A percentile compares a stretch with the other conserved stretches of the same genome.
Evolutionary conservation across 2,113 vertebrate species (phyloP).

Genomic region (Melanocharis versteri): DNA sequence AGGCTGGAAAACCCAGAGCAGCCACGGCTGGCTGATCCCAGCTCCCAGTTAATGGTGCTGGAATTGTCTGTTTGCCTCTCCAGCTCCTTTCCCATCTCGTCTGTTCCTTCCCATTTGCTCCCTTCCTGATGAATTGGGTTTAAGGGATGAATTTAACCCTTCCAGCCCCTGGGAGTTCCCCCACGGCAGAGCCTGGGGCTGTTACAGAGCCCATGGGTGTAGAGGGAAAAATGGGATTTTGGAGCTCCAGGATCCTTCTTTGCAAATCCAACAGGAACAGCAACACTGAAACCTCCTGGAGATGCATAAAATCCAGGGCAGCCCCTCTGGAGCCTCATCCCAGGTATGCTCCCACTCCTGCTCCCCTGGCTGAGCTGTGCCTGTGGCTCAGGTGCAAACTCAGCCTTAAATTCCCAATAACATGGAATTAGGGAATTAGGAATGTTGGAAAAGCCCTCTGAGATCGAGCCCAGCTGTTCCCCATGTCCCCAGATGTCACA

Average conservation of each 20-base stretch:
- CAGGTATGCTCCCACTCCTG: not conserved
- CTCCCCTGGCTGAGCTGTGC: rapidly evolving
- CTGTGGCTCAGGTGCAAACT: not conserved
- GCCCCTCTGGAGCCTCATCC: not conserved
- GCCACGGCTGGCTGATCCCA: not conserved
- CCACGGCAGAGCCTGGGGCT: rapidly evolving
- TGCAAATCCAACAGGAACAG: not conserved
- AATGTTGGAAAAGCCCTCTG: not conserved
- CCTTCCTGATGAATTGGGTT: not conserved
- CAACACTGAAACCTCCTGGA: not conserved
- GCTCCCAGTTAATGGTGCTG: not conserved
- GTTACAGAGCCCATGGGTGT: rapidly evolving
- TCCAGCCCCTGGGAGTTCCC: not conserved
- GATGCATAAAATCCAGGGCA: not conserved
- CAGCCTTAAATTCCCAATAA: not conserved
- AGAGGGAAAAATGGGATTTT: not conserved
- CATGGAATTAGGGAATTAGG: rapidly evolving
- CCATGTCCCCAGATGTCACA: not conserved
- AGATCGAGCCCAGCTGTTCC: not conserved
- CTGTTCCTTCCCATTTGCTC: not conserved
- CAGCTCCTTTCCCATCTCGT: not conserved
- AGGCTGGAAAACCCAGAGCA: not conserved
- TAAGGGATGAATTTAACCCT: not conserved
- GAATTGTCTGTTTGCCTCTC: not conserved
- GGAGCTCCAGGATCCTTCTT: not conserved